Evolutionary conservation across 2,888 invertebrate species (phyloP).

Genomic region (Siphlonurus alternatus): DNA sequence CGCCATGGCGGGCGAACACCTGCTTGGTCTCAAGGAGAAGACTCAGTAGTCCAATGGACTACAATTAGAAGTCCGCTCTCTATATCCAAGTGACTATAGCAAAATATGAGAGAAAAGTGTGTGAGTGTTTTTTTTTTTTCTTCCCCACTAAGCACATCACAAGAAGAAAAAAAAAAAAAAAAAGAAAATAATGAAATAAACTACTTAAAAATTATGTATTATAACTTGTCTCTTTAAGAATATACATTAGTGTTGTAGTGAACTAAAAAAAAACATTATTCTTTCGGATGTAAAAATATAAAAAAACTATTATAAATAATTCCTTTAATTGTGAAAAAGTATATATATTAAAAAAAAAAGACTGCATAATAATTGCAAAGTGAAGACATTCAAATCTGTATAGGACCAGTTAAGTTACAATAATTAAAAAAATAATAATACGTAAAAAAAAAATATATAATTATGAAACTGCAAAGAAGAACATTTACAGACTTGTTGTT

Average conservation of each 20-base stretch:
- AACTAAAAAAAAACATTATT: background rate
- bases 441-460: background rate
- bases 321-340: background rate
- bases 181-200: background rate
- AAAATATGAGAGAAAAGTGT: background rate
- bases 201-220: background rate
- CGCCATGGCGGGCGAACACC: conserved; percentile 49
- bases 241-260: background rate
- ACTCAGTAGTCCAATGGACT: conserved; percentile 8
- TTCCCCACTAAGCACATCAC: background rate
- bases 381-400: background rate
- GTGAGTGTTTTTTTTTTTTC: background rate
- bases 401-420: background rate
- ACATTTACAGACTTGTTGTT: background rate
- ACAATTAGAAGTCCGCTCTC: background rate
- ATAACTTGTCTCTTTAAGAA: background rate
- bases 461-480: background rate
- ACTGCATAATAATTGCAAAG: background rate
- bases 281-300: too few relatives aligned
- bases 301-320: background rate
- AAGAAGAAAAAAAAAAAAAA: background rate
- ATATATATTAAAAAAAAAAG: background rate
- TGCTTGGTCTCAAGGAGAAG: conserved; percentile 30
- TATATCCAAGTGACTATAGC: background rate
- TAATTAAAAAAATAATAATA: too few relatives aligned